Base-by-base conservation (phyloP, 2,888 invertebrate species). In the Oconnorella tubifera region DNA sequence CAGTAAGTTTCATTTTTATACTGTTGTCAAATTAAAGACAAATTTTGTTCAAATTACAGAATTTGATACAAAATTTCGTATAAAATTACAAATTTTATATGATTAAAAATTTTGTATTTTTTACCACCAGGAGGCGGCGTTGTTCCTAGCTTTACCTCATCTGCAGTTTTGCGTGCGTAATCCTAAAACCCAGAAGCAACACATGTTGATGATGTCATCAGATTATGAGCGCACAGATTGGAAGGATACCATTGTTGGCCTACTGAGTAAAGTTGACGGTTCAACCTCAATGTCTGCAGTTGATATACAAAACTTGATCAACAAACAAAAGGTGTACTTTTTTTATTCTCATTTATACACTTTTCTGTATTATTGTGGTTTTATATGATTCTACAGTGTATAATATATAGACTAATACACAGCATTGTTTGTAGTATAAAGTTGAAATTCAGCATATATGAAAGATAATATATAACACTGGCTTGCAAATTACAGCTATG, bases 141-240 rank as follows among this genome's bases (percentile, higher is more conserved):
- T 95, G 74, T 91, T 95, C 64, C 85, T 94, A 71, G 92, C 92
- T 50, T 92, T 92, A 25, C 95, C 95, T 33, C 92, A 92, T 84
- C 85, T 96, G 71, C 88, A 91, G 66, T 89, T 94, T 80, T 86
- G 90, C 56, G 87, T 95, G 63, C 88, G 88, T 56, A 79, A 65
- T 32, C 40, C 28, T 14, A 88, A 88, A 56, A 49, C 50, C 25
- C 57, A 55, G 40, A 80, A 68, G 86, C 87, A 75, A 85, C 75
- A 72, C 1, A 88, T 89, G 64, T 92, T 96, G 84, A 92, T 94
- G 83, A 85, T 96, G 75, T 92, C 93, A 72, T 94, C 94, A 0
- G 94, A 96, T 83, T 95, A 91, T 77, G 96, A 96, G 82, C 86
- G 93, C 62, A 90, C 90, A 69, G 92, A 94, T 79, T 96, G 95